Conservation (phyloP, 2,888 invertebrate species). For the Andrena flavipes region DNA sequence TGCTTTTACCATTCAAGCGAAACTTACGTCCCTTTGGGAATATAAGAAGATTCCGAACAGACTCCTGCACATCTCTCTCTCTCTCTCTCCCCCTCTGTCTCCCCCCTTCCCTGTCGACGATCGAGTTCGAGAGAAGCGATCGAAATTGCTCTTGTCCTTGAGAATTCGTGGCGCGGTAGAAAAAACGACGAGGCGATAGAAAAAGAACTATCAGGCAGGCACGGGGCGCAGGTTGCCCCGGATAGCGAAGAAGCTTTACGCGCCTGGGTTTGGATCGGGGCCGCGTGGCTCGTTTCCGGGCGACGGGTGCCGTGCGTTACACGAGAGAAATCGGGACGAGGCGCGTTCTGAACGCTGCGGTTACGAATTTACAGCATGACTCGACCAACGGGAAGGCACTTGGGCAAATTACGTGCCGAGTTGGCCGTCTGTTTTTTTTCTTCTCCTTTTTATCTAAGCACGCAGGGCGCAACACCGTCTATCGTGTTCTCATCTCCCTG, state of each 20-base stretch:
- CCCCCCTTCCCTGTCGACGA: background rate
- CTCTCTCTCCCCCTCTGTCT: background rate
- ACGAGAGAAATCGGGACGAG: slow-evolving; percentile 73
- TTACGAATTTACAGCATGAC: slow-evolving; percentile 80
- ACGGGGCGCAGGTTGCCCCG: slow-evolving; percentile 38
- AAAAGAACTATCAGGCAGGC: slow-evolving; percentile 55
- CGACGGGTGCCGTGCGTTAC: slow-evolving; percentile 56
- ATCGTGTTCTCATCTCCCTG: slow-evolving; percentile 56
- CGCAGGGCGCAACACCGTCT: slow-evolving; percentile 77
- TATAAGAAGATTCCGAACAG: background rate
- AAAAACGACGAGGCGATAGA: slow-evolving; percentile 60
- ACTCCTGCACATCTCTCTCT: background rate
- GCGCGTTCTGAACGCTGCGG: slow-evolving; percentile 62
- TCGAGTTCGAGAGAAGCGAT: slow-evolving; percentile 11
- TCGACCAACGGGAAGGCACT: slow-evolving; percentile 84
- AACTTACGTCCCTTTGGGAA: background rate
- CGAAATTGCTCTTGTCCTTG: slow-evolving; percentile 26
- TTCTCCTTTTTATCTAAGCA: slow-evolving; percentile 58
- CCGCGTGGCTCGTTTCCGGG: slow-evolving; percentile 11
- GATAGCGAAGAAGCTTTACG: slow-evolving; percentile 42
- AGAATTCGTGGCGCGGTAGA: slow-evolving; percentile 39
- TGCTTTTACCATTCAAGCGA: background rate
- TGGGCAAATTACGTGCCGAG: slow-evolving; percentile 84
- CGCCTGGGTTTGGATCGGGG: slow-evolving; percentile 20
- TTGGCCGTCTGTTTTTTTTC: slow-evolving; percentile 76